Evolutionary conservation across 1,140 invertebrate species (phyloP), one percentile per base, ranked within the genome.

Genomic region (Liolophura sinensis): DNA sequence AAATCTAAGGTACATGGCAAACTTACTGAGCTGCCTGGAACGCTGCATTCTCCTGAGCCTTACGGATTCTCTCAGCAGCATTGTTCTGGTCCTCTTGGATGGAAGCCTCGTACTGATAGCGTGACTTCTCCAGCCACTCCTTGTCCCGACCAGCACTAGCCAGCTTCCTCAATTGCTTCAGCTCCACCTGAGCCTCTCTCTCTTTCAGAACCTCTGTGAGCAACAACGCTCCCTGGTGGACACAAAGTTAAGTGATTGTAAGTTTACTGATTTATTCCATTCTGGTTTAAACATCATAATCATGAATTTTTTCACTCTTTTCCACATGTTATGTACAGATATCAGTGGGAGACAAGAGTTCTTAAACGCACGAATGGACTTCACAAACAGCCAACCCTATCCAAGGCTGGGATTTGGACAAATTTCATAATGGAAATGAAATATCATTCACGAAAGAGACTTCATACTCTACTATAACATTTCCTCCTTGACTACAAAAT

Each of bases 151-250:
- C 76, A 58, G 73, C 69, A 46, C 59, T 77, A 1, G 77, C 80
- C 58, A 72, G 64, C 46, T 74, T 74, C 64, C 77, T 73, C 24
- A 82, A 67, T 62, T 70, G 70, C 31, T 83, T 84, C 55, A 85
- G 70, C 65, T 85, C 83, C 27, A 85, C 48, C 66, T 85, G 84
- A 55, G 81, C 82, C 51, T 85, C 83, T n/a, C 84, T 73, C 62
- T 85, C 83, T 64, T 85, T 85, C 54, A 85, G 67, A 11, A 84
- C 82, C 70, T 85, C 84, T 1, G 81, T 82, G 20, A 83, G 69
- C 69, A 76, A 69, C 47, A 85, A 64, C 11, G 84, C 84, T 78
- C 83, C 79, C 84, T 85, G 69, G 18, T 7, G n/a, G 56, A 31
- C 31, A 58, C 5, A 5, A 58, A 22, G 7, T 24, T n/a, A 7